phyloP scores from a whole-genome alignment of 2,888 invertebrate genomes.

The Fragum sueziense region DNA sequence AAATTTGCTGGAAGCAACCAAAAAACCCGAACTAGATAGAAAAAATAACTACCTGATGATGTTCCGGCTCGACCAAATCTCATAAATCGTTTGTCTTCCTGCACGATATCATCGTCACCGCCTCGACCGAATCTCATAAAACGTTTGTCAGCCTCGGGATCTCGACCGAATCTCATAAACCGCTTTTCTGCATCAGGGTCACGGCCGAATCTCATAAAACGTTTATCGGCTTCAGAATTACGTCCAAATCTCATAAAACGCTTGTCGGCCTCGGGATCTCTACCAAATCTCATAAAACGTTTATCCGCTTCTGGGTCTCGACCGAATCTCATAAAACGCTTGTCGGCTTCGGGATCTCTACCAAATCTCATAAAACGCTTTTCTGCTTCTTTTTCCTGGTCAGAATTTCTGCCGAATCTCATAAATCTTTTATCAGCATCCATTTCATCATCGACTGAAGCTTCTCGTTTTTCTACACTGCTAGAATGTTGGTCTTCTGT shows the following conservation, averaged over 20 bases:
- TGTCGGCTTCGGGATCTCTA: conserved; percentile 61
- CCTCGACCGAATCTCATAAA: conserved; percentile 74
- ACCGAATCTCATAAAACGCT: conserved; percentile 68
- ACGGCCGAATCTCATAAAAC: conserved; percentile 70
- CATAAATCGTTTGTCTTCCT: conserved; percentile 68
- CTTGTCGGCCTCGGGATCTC: conserved; percentile 55
- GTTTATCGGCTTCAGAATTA: conserved; percentile 53
- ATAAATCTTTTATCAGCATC: conserved; percentile 71
- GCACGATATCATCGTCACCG: conserved; percentile 33
- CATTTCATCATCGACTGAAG: conserved; percentile 26
- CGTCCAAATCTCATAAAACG: conserved; percentile 74
- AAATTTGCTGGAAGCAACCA: no score
- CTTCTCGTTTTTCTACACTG: conserved; percentile 61
- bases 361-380: conserved; percentile 69
- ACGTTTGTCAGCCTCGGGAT: conserved; percentile 59
- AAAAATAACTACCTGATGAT: background rate
- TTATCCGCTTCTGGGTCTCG: conserved; percentile 57
- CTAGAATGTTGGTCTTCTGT: conserved; percentile 31
- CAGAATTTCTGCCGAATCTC: conserved; percentile 70
- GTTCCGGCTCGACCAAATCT: conserved; percentile 62
- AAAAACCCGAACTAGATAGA: no score
- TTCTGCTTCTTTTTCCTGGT: conserved; percentile 60
- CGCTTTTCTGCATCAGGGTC: conserved; percentile 61
- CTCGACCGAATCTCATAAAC: conserved; percentile 68
- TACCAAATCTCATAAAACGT: conserved; percentile 68